Evolutionary conservation across 1,140 invertebrate species (phyloP), one percentile per base, ranked within the genome.

Genomic region (Drosophila bocqueti): DNA sequence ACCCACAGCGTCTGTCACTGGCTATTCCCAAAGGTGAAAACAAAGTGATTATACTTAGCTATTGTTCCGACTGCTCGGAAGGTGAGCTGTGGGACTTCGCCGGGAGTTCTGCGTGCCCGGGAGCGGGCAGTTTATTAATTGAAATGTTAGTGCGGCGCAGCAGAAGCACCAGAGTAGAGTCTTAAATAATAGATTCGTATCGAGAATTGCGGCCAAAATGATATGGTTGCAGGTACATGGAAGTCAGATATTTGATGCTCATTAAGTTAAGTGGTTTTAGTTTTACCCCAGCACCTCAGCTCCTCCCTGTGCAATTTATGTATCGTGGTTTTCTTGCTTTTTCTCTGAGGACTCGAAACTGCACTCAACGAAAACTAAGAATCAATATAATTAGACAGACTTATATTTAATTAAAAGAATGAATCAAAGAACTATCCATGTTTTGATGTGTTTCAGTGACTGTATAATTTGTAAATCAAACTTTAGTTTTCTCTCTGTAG

Each of bases 251-350:
- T 90, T 90, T 91, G 85, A 90, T 90, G 85, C 85, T 90, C 85
- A 90, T 90, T 90, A 90, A 90, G 85, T 90, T 90, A 90, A 90
- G 85, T 90, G 85, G 85, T 90, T 90, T 85, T 84, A 90, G 86
- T 90, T 90, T 75, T 68, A 50, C 60, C 69, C 69, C 67, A n/a
- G 31, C 57, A 31, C 66, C 29, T 29, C 29, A 26, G n/a, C 21
- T 47, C 26, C 62, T 50, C 43, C 52, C 76, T 55, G 11, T 64
- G 85, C 85, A 85, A 89, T 89, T 90, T 81, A 81, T 84, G 67
- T 68, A 52, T 21, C n/a, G 42, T 49, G 49, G 66, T 72, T 68
- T 45, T 36, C 7, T 29, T 21, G 8, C n/a, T 13, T 55, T 58
- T 40, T 29, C 34, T 21, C 24, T 34, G 21, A 36, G 62, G 21